These are phyloP conservation scores for Lontra canadensis DNA, from an alignment of 2,113 vertebrate species.

Conservation along the genomic window DNA sequence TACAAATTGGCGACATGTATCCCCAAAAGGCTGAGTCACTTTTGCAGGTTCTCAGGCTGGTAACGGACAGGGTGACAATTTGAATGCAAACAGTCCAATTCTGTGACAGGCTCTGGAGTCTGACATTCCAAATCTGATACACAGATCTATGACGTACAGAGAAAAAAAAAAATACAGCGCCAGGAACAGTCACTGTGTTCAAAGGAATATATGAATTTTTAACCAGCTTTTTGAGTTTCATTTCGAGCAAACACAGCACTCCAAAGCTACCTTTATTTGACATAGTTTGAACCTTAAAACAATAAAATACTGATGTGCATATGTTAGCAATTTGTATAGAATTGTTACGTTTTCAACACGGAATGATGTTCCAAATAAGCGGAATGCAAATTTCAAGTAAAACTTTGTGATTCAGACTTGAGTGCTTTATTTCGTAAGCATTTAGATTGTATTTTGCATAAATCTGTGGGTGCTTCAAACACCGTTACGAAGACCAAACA, in stretches of 20 bases:
- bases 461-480: too few relatives aligned
- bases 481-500: rapidly evolving
- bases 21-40: not conserved
- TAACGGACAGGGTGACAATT: not conserved
- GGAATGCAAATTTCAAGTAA: not conserved
- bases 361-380: not conserved
- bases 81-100: not conserved
- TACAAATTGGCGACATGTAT: not conserved
- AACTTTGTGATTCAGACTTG: not conserved
- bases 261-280: not conserved
- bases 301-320: not conserved
- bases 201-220: not conserved
- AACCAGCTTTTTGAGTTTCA: not conserved
- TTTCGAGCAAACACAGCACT: not conserved
- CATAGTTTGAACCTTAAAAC: not conserved
- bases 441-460: not conserved
- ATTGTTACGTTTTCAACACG: not conserved
- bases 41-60: too few relatives aligned
- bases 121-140: not conserved
- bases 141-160: too few relatives aligned
- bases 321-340: not conserved
- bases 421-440: not conserved
- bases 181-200: not conserved
- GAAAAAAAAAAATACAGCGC: not conserved
- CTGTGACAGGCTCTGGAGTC: not conserved